Percentiles rank a stretch among this genome's conserved stretches.
These are phyloP conservation scores for Omphaloscelis lunosa DNA, from an alignment of 2,888 invertebrate genomes.

Conservation along the genomic window DNA sequence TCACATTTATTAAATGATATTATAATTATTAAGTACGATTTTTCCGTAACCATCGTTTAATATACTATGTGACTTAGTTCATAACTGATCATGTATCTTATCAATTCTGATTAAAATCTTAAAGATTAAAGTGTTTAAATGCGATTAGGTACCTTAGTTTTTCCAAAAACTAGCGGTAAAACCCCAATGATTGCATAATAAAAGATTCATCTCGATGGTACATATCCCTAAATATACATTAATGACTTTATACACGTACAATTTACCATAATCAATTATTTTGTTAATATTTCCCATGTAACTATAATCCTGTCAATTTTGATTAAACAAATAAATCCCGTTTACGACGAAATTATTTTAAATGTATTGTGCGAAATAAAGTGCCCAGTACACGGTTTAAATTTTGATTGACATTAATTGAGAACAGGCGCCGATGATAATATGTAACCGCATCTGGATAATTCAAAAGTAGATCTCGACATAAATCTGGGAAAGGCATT, in stretches of 20 bases:
- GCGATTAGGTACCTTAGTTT: neutral
- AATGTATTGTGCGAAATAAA: conserved; percentile 19
- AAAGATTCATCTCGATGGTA: neutral
- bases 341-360: neutral
- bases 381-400: neutral
- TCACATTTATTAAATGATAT: too few species aligned
- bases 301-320: neutral
- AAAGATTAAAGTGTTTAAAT: neutral
- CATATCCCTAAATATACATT: neutral
- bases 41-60: neutral
- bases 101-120: neutral
- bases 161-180: neutral
- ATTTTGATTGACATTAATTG: conserved; percentile 38
- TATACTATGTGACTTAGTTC: neutral
- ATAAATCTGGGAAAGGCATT: neutral
- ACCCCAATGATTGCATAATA: too few species aligned
- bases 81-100: neutral
- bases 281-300: neutral
- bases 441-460: conserved; percentile 3
- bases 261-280: neutral
- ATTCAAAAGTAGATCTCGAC: neutral
- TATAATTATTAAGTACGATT: neutral
- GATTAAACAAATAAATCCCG: neutral
- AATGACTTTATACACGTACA: neutral
- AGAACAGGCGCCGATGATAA: conserved; percentile 3